Evolutionary conservation across 1,140 invertebrate species (phyloP), one percentile per base, ranked within the genome.

Genomic region (Eupristina koningsbergeri): DNA sequence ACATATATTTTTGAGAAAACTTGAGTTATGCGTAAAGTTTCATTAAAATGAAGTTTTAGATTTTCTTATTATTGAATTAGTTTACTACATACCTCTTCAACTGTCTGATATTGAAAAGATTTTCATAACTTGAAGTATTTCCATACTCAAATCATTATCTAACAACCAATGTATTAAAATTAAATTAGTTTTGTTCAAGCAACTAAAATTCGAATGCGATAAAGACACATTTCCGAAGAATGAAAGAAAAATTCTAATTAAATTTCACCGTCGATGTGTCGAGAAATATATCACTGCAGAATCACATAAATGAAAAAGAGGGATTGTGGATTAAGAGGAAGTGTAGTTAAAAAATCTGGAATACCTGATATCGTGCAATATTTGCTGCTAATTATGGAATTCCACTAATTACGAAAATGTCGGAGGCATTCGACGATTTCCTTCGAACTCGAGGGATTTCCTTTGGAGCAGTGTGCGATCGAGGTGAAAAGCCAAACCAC

Each of bases 371-470:
- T 41, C 53, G 76, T 39, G 26, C 58, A 64, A 64, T 61, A 80
- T 84, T 84, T 34, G 64, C 34, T 29, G 53, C 77, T 84, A 80
- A 80, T 84, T 84, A 84, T 71, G 77, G 34, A 74, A 80, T 84
- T 80, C 45, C 45, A 75, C 83, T 84, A 84, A 84, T 84, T 80
- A 84, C 58, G 64, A 73, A 74, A 84, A 84, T 31, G 81, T 87
- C 83, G 85, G 39, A 47, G 58, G 29, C 79, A 61, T 80, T 71
- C 81, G 36, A 78, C 45, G 29, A 78, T 78, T 79, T 82, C 31
- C 67, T 64, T 53, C 61, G n/a, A 73, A 22, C 71, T 84, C 74
- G n/a, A 22, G 58, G 9, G 17, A 80, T 79, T 79, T 77, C 61
- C 69, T 36, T 34, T 39, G 29, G 6, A n/a, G 6, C 45, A 41